These are phyloP conservation scores for Leucopsar rothschildi DNA, from an alignment of 2,113 vertebrate genomes.

Conservation along the genomic window DNA sequence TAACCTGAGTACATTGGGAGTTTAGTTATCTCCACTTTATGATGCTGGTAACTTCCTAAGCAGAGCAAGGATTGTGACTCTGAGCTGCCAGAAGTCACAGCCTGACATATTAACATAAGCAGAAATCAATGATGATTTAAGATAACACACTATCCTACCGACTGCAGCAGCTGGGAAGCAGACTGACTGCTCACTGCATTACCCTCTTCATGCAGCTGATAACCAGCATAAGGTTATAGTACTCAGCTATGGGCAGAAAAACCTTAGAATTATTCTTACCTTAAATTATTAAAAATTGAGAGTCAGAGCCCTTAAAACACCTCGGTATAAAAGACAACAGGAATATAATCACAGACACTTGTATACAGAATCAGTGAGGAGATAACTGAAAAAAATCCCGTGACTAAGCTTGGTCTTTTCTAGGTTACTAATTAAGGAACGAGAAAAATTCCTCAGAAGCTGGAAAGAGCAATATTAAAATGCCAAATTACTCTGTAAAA, in stretches of 20 bases:
- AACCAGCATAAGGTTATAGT: not conserved
- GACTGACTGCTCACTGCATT: not conserved
- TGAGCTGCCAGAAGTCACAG: conserved; percentile 2
- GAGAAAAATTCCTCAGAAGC: not conserved
- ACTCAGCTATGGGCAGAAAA: not conserved
- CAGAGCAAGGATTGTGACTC: not conserved
- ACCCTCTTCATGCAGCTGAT: not conserved
- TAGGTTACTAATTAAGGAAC: not conserved
- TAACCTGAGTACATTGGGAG: not conserved
- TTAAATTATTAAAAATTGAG: not conserved
- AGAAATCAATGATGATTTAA: conserved; percentile 48
- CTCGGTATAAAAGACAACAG: not conserved
- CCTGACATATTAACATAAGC: conserved; percentile 1
- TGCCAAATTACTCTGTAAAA: not conserved
- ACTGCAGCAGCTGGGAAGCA: not conserved
- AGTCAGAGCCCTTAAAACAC: not conserved
- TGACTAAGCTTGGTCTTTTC: not conserved
- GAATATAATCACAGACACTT: not conserved
- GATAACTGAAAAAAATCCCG: not conserved
- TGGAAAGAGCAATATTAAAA: not conserved
- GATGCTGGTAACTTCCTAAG: not conserved
- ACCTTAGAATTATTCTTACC: not conserved
- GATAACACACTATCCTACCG: not conserved
- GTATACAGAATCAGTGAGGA: not conserved
- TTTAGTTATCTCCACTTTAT: not conserved